Percentiles rank a stretch among this genome's conserved stretches.
These are phyloP conservation scores for Actias luna DNA, from an alignment of 2,888 invertebrate species.

Conservation along the genomic window DNA sequence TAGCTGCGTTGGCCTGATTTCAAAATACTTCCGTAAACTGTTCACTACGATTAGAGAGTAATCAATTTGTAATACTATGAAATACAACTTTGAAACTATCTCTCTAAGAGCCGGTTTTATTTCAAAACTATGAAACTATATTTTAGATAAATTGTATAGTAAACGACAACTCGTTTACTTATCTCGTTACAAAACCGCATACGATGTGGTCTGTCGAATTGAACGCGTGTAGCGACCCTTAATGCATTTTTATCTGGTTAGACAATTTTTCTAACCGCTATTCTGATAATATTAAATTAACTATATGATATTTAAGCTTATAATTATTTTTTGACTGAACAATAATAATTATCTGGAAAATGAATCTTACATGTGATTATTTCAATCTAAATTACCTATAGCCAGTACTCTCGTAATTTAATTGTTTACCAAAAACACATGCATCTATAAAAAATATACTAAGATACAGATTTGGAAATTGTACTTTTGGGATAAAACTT, in stretches of 20 bases:
- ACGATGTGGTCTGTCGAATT: background rate
- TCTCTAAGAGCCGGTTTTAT: background rate
- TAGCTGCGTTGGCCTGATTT: background rate
- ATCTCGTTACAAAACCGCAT: conserved; percentile 8
- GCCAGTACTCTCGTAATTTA: no score
- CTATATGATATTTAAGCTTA: no score
- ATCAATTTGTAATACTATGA: background rate
- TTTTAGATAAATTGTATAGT: conserved; percentile 4
- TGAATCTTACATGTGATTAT: no score
- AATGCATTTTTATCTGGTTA: background rate
- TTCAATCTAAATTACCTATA: no score
- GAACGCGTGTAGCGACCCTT: background rate
- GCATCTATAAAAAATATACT: no score
- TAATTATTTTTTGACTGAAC: no score
- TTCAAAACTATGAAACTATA: background rate
- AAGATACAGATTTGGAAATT: no score
- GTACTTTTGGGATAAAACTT: no score
- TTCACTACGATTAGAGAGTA: background rate
- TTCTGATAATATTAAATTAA: background rate
- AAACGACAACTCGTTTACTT: conserved; percentile 3
- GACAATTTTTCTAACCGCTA: background rate
- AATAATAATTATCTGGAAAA: no score
- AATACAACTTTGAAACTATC: background rate
- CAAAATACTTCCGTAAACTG: background rate
- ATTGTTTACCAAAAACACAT: no score